Evolutionary conservation across 2,888 invertebrate species (phyloP), one percentile per base, ranked within the genome.

Genomic region (Drosophila barbarae): DNA sequence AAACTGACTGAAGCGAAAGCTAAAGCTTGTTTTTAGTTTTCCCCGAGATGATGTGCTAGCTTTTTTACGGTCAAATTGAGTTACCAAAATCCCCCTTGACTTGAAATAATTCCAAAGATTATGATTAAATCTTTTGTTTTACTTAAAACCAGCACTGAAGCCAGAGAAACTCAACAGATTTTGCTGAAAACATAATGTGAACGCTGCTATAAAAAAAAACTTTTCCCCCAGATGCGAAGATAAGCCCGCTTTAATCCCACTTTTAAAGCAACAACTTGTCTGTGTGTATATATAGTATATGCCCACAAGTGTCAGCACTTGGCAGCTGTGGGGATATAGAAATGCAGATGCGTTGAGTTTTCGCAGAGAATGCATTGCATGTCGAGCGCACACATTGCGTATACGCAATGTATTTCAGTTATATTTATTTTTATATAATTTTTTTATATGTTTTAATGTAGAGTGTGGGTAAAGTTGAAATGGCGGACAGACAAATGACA

Each of bases 281-380:
- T 47, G 53, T 39, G 28, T 71, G 28, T 71, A 47, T 70, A n/a
- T 34, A 28, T 18, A 13, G 30, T 36, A 39, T 41, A 10, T 30
- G 34, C 50, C 44, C 66, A 49, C 66, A 65, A 65, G 55, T 69
- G 56, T 56, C 67, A 66, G 41, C 66, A 55, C 60, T 67, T 72
- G 73, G 65, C 76, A 69, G 74, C 53, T 56, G 42, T 41, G 64
- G 44, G 53, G 66, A 69, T 54, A 69, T 53, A 69, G 59, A 55
- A 73, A 79, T 84, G 85, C 71, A 76, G 67, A 79, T 84, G 58
- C 66, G 56, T 59, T 26, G 54, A 47, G 46, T 44, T 47, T 49
- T 47, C 41, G 56, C 51, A 66, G 46, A 47, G 46, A 69, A 73
- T 76, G 77, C 74, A 82, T 59, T 73, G 71, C 76, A 82, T 76